Evolutionary conservation across 2,113 vertebrate species (phyloP).

Genomic region (Heptranchias perlo): DNA sequence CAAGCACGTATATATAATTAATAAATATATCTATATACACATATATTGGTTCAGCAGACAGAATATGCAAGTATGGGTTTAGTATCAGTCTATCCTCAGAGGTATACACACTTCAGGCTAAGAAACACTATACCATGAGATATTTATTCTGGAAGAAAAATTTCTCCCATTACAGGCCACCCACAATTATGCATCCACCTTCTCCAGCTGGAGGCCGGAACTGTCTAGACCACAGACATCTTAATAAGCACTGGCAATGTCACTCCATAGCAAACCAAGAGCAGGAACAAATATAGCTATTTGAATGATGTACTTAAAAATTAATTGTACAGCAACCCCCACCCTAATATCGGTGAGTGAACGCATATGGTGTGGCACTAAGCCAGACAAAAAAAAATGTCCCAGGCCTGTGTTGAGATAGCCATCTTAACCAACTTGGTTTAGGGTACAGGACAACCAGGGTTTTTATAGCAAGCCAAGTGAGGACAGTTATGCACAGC

Average conservation of each 20-base stretch:
- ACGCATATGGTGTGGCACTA: neutral
- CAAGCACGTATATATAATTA: neutral
- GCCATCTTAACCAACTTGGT: neutral
- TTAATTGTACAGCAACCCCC: neutral
- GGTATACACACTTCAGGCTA: neutral
- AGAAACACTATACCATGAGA: no score
- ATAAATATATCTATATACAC: neutral
- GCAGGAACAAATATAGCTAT: neutral
- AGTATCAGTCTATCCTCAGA: neutral
- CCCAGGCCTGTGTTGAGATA: neutral
- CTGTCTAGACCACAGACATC: neutral
- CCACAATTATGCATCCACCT: neutral
- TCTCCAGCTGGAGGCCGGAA: constrained; percentile 12
- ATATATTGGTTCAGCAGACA: neutral
- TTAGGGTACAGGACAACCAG: neutral
- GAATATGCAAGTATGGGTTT: neutral
- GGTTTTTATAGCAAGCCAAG: neutral
- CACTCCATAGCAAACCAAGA: neutral
- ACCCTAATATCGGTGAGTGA: neutral
- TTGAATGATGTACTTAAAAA: neutral
- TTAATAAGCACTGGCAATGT: neutral
- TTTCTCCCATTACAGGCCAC: neutral
- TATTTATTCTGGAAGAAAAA: neutral
- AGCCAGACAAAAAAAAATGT: neutral
- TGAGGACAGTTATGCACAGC: neutral